Conservation (phyloP, 35 echinoderm and acorn worm species). For the Heliocidaris tuberculata region DNA sequence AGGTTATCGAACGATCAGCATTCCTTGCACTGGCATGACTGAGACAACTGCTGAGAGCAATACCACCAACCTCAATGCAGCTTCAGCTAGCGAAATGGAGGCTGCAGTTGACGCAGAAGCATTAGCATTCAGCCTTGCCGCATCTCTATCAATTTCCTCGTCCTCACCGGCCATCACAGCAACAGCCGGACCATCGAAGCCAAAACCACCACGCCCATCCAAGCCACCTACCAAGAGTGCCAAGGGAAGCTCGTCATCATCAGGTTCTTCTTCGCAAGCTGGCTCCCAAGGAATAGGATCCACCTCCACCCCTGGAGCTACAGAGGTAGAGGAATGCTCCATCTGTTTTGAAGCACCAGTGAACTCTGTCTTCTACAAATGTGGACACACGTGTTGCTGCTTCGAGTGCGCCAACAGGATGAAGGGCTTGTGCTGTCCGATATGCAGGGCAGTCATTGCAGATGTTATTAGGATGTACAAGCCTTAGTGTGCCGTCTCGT, state of each 20-base stretch:
- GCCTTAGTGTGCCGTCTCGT: slow-evolving; percentile 49
- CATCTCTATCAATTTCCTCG: slow-evolving; percentile 19
- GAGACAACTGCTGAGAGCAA: slow-evolving; percentile 42
- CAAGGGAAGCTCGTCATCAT: neutral
- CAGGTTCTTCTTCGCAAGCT: neutral
- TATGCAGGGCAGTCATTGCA: slow-evolving; percentile 75
- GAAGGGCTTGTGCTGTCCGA: slow-evolving; percentile 70
- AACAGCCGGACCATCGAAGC: neutral
- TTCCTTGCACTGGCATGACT: slow-evolving; percentile 42
- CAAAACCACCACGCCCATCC: slow-evolving; percentile 47
- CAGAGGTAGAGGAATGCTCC: slow-evolving; percentile 70
- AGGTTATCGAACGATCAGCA: slow-evolving; percentile 36
- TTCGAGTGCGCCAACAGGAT: slow-evolving; percentile 77
- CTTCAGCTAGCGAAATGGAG: neutral
- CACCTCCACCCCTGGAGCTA: neutral
- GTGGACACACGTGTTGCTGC: slow-evolving; percentile 87
- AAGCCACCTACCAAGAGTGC: slow-evolving; percentile 36
- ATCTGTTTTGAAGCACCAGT: slow-evolving; percentile 84
- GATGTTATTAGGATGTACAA: slow-evolving; percentile 85
- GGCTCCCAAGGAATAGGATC: neutral
- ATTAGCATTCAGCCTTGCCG: neutral
- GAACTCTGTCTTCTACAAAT: slow-evolving; percentile 89
- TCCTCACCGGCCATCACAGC: slow-evolving; percentile 16
- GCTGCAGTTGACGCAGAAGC: neutral
- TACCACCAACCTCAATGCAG: slow-evolving; percentile 5